Evolutionary conservation across 2,888 invertebrate species (phyloP), one percentile per base, ranked within the genome.

Genomic region (Brenthis ino): DNA sequence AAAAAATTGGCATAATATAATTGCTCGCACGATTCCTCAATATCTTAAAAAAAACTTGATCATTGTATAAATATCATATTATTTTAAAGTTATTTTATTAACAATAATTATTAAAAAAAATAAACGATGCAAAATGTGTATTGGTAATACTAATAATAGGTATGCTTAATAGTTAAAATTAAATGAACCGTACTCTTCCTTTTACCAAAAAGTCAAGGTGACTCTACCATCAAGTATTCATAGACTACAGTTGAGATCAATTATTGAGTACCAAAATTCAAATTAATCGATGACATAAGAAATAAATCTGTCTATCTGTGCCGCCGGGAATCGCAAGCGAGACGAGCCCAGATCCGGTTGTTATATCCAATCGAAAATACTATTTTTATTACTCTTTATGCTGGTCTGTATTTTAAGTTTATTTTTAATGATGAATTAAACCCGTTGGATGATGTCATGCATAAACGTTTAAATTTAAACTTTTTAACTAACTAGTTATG

Each of bases 261-360:
- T 28, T 53, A 66, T 50, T n/a, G 55, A 68, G 48, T 48, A 61
- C 47, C 47, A 56, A 73, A 61, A 70, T 76, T 76, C 77, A 83
- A 77, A 85, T 82, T 74, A 80, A 85, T 82, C 80, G 86, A 89
- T 91, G 90, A 91, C 86, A 85, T 92, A 91, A 79, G 75, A 81
- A 85, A 86, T 86, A 85, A 88, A 89, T 89, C 85, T 82, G 86
- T 85, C 80, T 75, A 82, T 82, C 77, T 77, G 81, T 75, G 73
- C 72, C 74, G 77, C 70, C 74, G 77, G 77, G 82, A 81, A 77
- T 81, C 81, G 80, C 80, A 79, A 82, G 76, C 83, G 83, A 83
- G 85, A 83, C 83, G 81, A 81, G 84, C 88, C 89, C 87, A 89
- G 88, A 89, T 89, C 89, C 88, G 91, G 89, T 86, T 86, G 85